Evolutionary conservation across 2,113 vertebrate genomes (phyloP).

Genomic region (Callipepla squamata): DNA sequence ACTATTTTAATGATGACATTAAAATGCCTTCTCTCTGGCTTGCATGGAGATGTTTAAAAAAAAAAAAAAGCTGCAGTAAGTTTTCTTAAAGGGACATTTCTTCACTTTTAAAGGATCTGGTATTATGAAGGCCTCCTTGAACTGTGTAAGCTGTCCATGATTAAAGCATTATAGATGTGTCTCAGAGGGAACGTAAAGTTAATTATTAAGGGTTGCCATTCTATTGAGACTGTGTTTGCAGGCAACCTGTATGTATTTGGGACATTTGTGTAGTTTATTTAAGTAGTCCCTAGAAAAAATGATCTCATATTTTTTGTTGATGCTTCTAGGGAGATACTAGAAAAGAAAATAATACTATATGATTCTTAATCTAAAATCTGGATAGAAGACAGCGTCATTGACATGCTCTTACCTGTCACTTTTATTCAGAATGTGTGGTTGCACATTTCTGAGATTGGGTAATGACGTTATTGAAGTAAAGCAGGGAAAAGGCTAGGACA

Average conservation of each 20-base stretch:
- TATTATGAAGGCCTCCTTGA: neutral
- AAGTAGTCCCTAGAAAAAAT: neutral
- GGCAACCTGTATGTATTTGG: neutral
- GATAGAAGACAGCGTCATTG: neutral
- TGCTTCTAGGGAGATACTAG: neutral
- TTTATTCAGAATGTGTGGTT: neutral
- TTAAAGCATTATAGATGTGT: neutral
- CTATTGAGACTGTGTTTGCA: neutral
- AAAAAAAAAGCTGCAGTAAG: neutral
- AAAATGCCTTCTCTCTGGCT: neutral
- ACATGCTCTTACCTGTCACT: neutral
- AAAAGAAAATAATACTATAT: neutral
- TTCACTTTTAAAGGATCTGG: neutral
- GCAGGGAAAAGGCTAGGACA: neutral
- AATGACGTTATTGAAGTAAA: neutral
- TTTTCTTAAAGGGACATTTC: neutral
- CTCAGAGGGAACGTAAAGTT: neutral
- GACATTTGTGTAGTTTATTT: neutral
- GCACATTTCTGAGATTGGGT: neutral
- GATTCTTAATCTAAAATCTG: neutral
- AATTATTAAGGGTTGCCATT: neutral
- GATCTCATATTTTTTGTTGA: neutral
- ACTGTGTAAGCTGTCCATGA: neutral
- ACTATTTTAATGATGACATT: slow-evolving; percentile 39
- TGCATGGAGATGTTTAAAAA: neutral